Conservation (phyloP, 64 coral and sea anemone species). For the Montipora efflorescens region DNA sequence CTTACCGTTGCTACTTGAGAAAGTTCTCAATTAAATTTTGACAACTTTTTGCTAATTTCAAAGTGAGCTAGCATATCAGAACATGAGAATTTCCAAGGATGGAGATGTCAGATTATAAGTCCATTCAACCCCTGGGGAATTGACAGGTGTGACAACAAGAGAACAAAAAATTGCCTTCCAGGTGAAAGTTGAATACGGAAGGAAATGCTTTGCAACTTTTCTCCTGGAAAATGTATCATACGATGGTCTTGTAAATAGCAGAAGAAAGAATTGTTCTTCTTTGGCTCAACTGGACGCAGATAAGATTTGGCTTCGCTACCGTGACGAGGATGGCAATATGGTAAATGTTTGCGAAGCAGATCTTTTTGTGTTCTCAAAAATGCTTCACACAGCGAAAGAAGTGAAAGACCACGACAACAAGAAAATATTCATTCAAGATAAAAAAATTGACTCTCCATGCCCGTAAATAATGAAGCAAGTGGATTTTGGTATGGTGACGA, state of each 20-base stretch:
- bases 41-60: too few relatives aligned
- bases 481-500: not conserved
- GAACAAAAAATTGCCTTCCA: too few relatives aligned
- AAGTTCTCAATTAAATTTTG: too few relatives aligned
- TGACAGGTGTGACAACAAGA: too few relatives aligned
- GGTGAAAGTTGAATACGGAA: too few relatives aligned
- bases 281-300: constrained; percentile 9
- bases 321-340: not conserved
- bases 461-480: constrained; percentile 6
- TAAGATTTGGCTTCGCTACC: constrained; percentile 33
- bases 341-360: not conserved
- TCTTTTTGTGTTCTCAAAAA: constrained; percentile 3
- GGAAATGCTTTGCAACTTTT: too few relatives aligned
- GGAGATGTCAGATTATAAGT: too few relatives aligned
- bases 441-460: constrained; percentile 17
- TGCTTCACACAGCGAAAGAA: constrained; percentile 38
- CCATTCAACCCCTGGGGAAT: too few relatives aligned
- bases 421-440: constrained; percentile 43
- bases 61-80: too few relatives aligned
- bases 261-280: constrained; percentile 1
- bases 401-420: constrained; percentile 46
- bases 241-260: constrained; percentile 19
- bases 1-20: too few relatives aligned
- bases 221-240: not conserved
- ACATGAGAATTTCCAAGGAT: too few relatives aligned